Evolutionary conservation across 2,888 invertebrate genomes (phyloP), one percentile per base, ranked within the genome.

Genomic region (Gymnosoma rotundatum): DNA sequence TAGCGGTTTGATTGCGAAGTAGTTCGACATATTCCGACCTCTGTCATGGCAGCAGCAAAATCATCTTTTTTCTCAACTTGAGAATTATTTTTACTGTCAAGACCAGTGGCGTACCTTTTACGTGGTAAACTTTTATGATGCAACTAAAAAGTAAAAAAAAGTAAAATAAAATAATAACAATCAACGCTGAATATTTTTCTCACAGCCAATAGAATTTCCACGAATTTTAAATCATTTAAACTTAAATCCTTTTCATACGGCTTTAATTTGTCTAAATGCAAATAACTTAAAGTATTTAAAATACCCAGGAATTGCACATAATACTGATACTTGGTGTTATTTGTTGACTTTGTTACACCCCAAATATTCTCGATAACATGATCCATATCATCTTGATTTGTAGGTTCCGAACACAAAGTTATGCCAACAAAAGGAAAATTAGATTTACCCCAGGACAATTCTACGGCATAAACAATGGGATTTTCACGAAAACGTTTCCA

Each of bases 401-500:
- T 91, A 20, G 88, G 89, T 6, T 88, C 78, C 0, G 94, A 93
- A 83, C 94, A 94, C 70, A 94, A 88, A 0, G 94, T 93, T 0
- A 93, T 88, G 0, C 93, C 90, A 1, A 94, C 92, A 85, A 93
- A 93, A 0, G 93, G 91, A 10, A 94, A 93, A 56, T 92, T 92
- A 88, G 92, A 93, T 20, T 93, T 91, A 60, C 92, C 93, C 80
- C 92, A 90, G 72, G 93, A 91, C 74, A 93, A 89, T 88, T 93
- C 93, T 89, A 93, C 92, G 9, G 93, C 93, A 85, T 93, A 93
- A 4, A 93, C 93, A 18, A 93, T 93, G 0, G 94, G 94, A 89
- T 93, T 93, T 67, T 93, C 90, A 38, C 91, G 91, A 88, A 93
- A 94, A 25, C 93, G 91, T n/a, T 87, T 88, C 90, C 93, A 91